A percentile compares a stretch with the other conserved stretches of the same genome.
Conservation (phyloP, 2,113 vertebrate species). For the Paedocypris sp. region DNA sequence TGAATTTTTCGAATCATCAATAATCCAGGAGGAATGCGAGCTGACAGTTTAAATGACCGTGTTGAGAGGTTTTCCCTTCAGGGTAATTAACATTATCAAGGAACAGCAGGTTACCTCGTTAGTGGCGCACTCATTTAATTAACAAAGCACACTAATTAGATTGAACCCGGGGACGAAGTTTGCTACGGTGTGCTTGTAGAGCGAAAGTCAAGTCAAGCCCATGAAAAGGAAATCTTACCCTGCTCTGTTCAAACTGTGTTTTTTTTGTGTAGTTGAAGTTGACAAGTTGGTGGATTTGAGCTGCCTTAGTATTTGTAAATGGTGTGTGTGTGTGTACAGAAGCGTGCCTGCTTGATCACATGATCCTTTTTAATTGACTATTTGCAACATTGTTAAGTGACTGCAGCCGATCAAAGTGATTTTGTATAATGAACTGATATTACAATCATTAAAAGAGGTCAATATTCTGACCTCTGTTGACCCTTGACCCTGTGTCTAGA, state of each 20-base stretch:
- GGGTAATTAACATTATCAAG: slow-evolving; percentile 67
- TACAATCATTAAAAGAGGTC: too few relatives aligned
- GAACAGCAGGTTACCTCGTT: slow-evolving; percentile 71
- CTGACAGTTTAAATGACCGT: slow-evolving; percentile 66
- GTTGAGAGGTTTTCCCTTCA: slow-evolving; percentile 61
- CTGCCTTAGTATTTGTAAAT: too few relatives aligned
- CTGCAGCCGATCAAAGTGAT: too few relatives aligned
- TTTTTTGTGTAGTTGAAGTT: too few relatives aligned
- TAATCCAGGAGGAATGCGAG: slow-evolving; percentile 49
- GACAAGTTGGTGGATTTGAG: too few relatives aligned
- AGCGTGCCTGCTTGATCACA: too few relatives aligned
- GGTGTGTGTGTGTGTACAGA: too few relatives aligned
- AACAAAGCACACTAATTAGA: slow-evolving; percentile 51
- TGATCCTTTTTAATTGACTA: too few relatives aligned
- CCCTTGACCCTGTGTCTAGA: background rate
- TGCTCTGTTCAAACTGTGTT: background rate
- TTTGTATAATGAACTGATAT: background rate
- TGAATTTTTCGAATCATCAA: slow-evolving; percentile 42
- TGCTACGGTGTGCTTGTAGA: slow-evolving; percentile 26
- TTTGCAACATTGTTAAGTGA: too few relatives aligned
- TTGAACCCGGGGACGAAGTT: slow-evolving; percentile 39
- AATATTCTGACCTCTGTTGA: background rate
- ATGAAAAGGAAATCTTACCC: background rate
- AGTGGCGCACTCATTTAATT: slow-evolving; percentile 65
- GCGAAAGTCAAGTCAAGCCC: slow-evolving; percentile 18